These are phyloP conservation scores for Sarcophaga peregrina DNA, from an alignment of 1,140 invertebrate genomes.

Conservation along the genomic window DNA sequence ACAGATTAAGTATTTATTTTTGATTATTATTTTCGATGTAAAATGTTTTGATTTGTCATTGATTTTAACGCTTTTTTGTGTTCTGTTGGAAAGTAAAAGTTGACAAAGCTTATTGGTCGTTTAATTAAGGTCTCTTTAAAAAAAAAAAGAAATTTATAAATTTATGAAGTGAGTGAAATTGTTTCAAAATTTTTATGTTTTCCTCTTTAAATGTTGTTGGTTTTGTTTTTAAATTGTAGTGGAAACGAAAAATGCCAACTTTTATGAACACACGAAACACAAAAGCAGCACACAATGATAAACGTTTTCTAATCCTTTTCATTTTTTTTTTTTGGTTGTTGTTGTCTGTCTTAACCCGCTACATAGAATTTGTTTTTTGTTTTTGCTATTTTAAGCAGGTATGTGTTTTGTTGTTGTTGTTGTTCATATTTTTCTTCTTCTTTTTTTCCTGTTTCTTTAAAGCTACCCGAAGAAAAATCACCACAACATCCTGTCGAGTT, in stretches of 20 bases:
- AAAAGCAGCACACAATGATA: constrained; percentile 9
- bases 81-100: no score
- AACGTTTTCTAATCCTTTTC: constrained; percentile 20
- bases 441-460: constrained; percentile 47
- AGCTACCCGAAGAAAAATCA: constrained; percentile 66
- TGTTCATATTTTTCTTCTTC: not conserved
- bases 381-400: no score
- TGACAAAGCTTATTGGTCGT: no score
- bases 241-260: not conserved
- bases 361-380: not conserved
- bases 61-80: no score
- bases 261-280: constrained; percentile 10
- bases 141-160: not conserved
- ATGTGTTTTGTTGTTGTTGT: not conserved
- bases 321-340: not conserved
- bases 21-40: no score
- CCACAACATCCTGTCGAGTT: constrained; percentile 66
- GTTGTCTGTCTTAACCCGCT: not conserved
- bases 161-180: not conserved
- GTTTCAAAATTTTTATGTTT: not conserved
- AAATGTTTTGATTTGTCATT: no score
- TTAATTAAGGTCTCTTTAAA: no score
- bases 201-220: not conserved
- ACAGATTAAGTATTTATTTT: no score
- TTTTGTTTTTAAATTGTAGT: not conserved